phyloP scores from a whole-genome alignment of 2,888 invertebrate species.

The Drosophila pseudotakahashii region DNA sequence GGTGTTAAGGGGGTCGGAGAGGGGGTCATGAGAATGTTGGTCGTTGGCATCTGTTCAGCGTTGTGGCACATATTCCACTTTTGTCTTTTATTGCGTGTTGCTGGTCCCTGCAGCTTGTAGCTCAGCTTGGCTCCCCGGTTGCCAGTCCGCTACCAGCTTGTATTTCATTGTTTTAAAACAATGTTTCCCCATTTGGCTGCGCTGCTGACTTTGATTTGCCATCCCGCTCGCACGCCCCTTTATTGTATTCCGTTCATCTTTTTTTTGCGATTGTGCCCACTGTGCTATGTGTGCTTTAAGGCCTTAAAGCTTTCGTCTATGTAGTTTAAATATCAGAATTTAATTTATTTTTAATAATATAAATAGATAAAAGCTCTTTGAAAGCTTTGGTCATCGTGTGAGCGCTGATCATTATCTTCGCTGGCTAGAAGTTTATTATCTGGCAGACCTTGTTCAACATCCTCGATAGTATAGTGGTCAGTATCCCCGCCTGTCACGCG shows the following conservation, averaged over 20 bases:
- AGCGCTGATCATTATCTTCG: constrained; percentile 1
- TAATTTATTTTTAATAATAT: too few species aligned
- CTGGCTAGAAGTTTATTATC: not conserved
- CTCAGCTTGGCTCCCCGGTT: constrained; percentile 36
- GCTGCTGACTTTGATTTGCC: constrained; percentile 72
- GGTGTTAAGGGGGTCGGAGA: not conserved
- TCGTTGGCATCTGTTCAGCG: constrained; percentile 74
- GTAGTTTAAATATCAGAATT: too few species aligned
- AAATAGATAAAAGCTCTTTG: not conserved
- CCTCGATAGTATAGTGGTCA: constrained; percentile 45
- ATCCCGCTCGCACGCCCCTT: constrained; percentile 49
- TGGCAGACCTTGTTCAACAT: not conserved
- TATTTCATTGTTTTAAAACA: constrained; percentile 76
- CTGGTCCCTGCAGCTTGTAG: constrained; percentile 33
- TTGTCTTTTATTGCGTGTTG: constrained; percentile 76
- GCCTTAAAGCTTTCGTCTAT: constrained; percentile 23
- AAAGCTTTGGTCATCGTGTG: not conserved
- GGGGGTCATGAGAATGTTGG: constrained; percentile 32
- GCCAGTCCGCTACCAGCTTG: constrained; percentile 26
- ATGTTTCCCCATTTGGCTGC: constrained; percentile 68
- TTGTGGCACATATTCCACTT: constrained; percentile 78
- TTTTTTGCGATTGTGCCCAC: constrained; percentile 6
- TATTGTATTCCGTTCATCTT: constrained; percentile 20
- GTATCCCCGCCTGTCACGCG: constrained; percentile 42
- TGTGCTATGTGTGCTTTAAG: constrained; percentile 30